These are phyloP conservation scores for Aleiodes alternator DNA, from an alignment of 2,888 invertebrate genomes.

Conservation along the genomic window DNA sequence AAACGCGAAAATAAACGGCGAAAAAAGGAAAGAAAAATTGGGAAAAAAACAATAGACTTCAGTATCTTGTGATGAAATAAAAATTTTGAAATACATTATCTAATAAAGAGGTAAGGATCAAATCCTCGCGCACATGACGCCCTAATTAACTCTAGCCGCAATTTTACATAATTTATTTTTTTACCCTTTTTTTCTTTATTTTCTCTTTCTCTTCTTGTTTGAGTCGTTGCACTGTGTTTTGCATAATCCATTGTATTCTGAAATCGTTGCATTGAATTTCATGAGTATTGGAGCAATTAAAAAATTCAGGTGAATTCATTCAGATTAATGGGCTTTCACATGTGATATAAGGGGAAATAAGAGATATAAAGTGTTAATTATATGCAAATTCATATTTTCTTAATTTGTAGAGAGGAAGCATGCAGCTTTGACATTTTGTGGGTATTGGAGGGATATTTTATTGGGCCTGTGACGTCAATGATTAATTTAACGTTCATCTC, in stretches of 20 bases:
- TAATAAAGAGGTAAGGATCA: slow-evolving; percentile 50
- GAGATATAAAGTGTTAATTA: slow-evolving; percentile 15
- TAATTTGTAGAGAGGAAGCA: slow-evolving; percentile 44
- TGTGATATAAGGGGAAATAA: slow-evolving; percentile 32
- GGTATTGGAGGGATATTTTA: slow-evolving; percentile 61
- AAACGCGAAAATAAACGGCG: background rate
- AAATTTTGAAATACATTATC: slow-evolving; percentile 57
- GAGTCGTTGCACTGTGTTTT: background rate
- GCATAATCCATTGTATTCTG: no score
- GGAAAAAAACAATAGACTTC: no score
- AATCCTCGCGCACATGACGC: slow-evolving; percentile 20
- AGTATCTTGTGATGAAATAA: slow-evolving; percentile 55
- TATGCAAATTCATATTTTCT: slow-evolving; percentile 33
- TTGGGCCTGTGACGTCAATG: slow-evolving; percentile 67
- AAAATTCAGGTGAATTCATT: slow-evolving; percentile 3
- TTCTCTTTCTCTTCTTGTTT: background rate
- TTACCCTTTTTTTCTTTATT: background rate
- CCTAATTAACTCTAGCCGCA: slow-evolving; percentile 33
- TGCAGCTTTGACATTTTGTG: slow-evolving; percentile 62
- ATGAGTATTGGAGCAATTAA: background rate
- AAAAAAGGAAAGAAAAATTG: no score
- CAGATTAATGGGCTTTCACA: slow-evolving; percentile 30
- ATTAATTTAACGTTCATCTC: slow-evolving; percentile 59
- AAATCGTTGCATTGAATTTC: no score
- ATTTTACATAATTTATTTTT: slow-evolving; percentile 13